Evolutionary conservation across 1,140 invertebrate species (phyloP).

Genomic region (Limonius californicus): DNA sequence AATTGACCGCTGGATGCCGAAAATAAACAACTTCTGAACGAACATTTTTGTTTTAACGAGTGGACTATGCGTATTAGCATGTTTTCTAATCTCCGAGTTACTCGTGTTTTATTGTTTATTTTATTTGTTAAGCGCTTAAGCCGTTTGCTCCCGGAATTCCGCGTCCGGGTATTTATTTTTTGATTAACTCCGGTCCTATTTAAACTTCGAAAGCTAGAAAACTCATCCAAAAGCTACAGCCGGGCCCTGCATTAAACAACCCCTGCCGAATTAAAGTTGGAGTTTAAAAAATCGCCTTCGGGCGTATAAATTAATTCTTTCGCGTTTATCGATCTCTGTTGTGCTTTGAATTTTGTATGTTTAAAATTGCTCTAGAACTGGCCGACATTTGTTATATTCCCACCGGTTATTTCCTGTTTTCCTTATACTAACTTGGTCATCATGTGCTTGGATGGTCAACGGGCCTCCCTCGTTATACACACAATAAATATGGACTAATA

Average conservation of each 20-base stretch:
- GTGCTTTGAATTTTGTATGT: constrained; percentile 4
- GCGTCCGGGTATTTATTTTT: constrained; percentile 1
- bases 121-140: constrained; percentile 22
- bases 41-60: constrained; percentile 21
- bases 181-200: not conserved
- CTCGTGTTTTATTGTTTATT: constrained; percentile 17
- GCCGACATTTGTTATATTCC: constrained; percentile 31
- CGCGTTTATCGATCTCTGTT: constrained; percentile 4
- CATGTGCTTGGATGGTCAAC: constrained; percentile 36
- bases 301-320: constrained; percentile 9
- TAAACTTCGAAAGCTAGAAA: constrained; percentile 5
- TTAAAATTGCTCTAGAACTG: not conserved
- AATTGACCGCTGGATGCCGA: constrained; percentile 18
- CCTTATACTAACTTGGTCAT: constrained; percentile 31
- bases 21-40: constrained; percentile 23
- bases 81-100: constrained; percentile 20
- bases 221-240: not conserved
- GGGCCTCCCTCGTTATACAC: constrained; percentile 38
- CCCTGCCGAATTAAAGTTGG: not conserved
- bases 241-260: not conserved
- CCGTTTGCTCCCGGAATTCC: not conserved
- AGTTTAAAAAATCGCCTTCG: not conserved
- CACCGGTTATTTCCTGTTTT: constrained; percentile 34
- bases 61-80: constrained; percentile 20
- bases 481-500: constrained; percentile 46